A percentile compares a stretch with the other conserved stretches of the same genome.
phyloP scores from a whole-genome alignment of 2,113 vertebrate genomes.

The Chionomys nivalis region DNA sequence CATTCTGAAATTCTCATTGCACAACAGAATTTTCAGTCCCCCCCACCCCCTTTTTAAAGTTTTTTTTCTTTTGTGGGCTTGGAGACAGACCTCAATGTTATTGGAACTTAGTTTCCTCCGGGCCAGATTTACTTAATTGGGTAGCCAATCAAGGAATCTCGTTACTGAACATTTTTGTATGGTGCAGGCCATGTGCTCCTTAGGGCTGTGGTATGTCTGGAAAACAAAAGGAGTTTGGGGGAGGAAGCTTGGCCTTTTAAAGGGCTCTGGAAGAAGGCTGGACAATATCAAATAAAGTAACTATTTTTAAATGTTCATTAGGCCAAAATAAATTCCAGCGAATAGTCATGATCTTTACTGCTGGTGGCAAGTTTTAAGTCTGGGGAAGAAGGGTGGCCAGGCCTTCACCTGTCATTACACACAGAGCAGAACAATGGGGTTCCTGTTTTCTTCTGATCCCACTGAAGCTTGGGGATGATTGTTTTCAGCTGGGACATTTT shows the following conservation, averaged over 20 bases:
- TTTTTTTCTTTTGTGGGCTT: conserved; percentile 62
- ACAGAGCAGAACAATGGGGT: background rate
- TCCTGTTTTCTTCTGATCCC: background rate
- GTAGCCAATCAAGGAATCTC: conserved; percentile 40
- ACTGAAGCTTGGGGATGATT: background rate
- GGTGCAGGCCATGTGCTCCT: background rate
- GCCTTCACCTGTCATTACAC: background rate
- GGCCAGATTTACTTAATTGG: conserved; percentile 71
- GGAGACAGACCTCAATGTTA: conserved; percentile 67
- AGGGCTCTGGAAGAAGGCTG: background rate
- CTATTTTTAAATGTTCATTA: background rate
- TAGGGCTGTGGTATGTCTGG: conserved; percentile 13
- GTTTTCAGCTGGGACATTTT: background rate
- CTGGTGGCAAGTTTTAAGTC: background rate
- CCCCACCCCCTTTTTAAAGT: background rate
- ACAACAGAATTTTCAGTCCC: conserved; percentile 51
- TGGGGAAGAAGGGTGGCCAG: background rate
- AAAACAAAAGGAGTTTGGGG: background rate
- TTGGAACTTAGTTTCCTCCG: conserved; percentile 63
- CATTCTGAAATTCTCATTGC: conserved; percentile 53
- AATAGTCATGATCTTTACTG: background rate
- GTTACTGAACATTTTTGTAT: conserved; percentile 33
- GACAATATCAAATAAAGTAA: conserved; percentile 6
- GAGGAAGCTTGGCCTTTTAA: background rate
- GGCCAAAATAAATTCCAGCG: background rate